Evolutionary conservation across 1,140 invertebrate species (phyloP).

Genomic region (Brachionus koreanus): DNA sequence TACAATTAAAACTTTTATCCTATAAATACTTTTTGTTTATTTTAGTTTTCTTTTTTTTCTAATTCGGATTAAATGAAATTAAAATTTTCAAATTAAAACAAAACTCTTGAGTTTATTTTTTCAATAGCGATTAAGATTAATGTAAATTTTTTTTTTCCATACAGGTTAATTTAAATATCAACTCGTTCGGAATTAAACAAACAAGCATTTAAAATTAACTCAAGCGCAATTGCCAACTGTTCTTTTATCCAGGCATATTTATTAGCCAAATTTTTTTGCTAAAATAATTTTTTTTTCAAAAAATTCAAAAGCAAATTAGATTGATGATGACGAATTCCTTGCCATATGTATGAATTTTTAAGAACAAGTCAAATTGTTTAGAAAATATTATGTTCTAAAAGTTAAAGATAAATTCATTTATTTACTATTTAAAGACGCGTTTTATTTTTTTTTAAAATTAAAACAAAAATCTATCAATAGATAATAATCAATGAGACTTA

Average conservation of each 20-base stretch:
- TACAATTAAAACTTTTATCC: background rate
- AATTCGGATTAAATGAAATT: background rate
- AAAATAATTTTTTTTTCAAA: background rate
- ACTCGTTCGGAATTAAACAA: background rate
- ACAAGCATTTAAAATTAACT: background rate
- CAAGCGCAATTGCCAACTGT: background rate
- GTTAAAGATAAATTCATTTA: background rate
- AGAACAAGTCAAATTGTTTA: background rate
- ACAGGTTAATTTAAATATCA: conserved; percentile 3
- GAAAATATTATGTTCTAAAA: background rate
- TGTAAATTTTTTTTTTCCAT: background rate
- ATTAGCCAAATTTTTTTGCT: background rate
- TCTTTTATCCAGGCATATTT: background rate
- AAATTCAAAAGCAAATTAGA: background rate
- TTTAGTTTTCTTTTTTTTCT: background rate
- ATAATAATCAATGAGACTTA: background rate
- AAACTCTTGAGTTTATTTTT: conserved; percentile 3
- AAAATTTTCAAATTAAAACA: background rate
- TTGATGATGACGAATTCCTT: background rate
- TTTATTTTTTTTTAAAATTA: no score
- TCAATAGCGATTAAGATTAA: background rate
- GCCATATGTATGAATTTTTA: background rate
- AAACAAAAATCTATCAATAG: background rate
- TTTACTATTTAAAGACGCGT: no score
- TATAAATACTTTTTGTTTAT: background rate